Percentiles rank a stretch among this genome's conserved stretches.
Conservation (phyloP, 2,113 vertebrate genomes). For the Pagrus major region DNA sequence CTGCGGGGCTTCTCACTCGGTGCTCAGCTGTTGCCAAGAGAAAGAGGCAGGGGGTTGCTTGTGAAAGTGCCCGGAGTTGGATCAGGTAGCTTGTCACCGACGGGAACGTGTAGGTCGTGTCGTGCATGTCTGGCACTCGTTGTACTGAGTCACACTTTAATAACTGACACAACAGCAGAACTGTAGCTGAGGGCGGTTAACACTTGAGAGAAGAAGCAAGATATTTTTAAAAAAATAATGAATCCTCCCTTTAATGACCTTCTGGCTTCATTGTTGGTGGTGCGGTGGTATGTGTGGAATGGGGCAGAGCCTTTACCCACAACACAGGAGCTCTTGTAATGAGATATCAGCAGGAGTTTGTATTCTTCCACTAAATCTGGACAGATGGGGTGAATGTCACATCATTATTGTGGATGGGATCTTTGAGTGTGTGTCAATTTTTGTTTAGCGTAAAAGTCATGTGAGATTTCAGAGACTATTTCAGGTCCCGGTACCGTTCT, state of each 20-base stretch:
- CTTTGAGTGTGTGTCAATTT: not conserved
- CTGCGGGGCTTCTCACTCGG: conserved; percentile 22
- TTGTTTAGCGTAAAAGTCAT: not conserved
- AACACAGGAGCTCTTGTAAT: conserved; percentile 32
- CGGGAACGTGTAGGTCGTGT: not conserved
- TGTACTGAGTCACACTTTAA: conserved; percentile 43
- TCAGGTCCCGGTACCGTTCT: not conserved
- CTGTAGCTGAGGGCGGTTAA: not conserved
- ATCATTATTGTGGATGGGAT: not conserved
- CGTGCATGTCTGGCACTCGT: conserved; percentile 12
- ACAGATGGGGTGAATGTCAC: not conserved
- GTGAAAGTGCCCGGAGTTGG: conserved; percentile 17
- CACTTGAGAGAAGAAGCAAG: not conserved
- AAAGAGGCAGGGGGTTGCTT: conserved; percentile 9
- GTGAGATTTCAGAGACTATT: not conserved
- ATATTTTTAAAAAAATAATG: not conserved
- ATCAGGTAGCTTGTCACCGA: conserved; percentile 53
- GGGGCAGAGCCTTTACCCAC: conserved; percentile 14
- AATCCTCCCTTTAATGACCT: conserved; percentile 5
- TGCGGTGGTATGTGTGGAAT: conserved; percentile 63
- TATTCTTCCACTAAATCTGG: not conserved
- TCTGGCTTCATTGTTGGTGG: not conserved
- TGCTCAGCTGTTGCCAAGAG: conserved; percentile 44
- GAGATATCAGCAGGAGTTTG: not conserved
- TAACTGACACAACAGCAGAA: conserved; percentile 13